Evolutionary conservation across 2,797 vertebrate species (phyloP), one percentile per base, ranked within the genome.

Genomic region (Lacerta bilineata): DNA sequence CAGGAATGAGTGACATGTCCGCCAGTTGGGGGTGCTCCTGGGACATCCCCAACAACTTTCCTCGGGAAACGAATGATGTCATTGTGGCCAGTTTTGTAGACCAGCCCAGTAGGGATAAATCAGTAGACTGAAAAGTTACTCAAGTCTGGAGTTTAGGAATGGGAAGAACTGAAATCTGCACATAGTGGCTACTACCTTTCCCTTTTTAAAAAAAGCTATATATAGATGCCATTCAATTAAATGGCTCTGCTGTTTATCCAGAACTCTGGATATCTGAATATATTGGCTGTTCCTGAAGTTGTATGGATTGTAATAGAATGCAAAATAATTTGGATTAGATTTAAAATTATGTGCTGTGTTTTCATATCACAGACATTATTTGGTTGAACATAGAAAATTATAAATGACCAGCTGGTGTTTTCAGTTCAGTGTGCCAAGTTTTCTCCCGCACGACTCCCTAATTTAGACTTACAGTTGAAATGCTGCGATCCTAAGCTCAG

Each of bases 261-360:
- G 11, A 66, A 39, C 2, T 59, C 64, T 80, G 15, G 8, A 8
- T 80, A 55, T 80, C 68, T 80, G 36, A 61, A 41, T 72, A 46
- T 46, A 64, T 66, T 82, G 18, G 18, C 10, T 64, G 13, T 86
- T 83, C 15, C 23, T 17, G 83, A 76, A 76, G 50, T 23, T 1
- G 59, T 43, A 2, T 39, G 46, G 20, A 39, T n/a, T 55, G 23
- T 27, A 77, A 9, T 8, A 50, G n/a, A 80, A 92, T 91, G 92
- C 85, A 91, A 94, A 85, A 41, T 84, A 90, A 87, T 68, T 41
- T 27, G 43, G n/a, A 87, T 84, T 93, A 93, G 79, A 86, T 64
- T 90, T 91, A 43, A 91, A 41, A 41, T 23, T 0, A 27, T 90
- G 69, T 83, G 2, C 81, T 87, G 27, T 75, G 76, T 69, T 11